Base-by-base conservation (phyloP, 2,797 vertebrate genomes). In the Anableps anableps region DNA sequence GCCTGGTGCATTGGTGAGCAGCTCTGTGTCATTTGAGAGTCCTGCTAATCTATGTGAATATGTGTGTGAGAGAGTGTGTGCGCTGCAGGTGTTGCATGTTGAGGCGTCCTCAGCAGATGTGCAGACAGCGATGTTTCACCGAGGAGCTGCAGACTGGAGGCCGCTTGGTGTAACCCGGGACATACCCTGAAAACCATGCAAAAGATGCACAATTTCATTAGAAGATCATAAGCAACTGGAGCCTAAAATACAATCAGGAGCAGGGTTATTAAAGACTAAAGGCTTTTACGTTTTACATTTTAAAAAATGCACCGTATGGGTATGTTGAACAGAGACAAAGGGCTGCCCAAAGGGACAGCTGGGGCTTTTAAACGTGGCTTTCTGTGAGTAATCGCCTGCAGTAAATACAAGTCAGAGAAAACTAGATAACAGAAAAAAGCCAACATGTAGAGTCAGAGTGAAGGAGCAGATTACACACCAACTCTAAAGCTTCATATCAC, bases 91-190 rank as follows among this genome's bases (percentile, higher is more conserved):
- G 96, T 96, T 96, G 96, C 93, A 95, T 95, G 95, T 96, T 93
- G 94, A 96, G 96, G 94, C 95, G 95, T 96, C 92, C 88, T 62
- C 82, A 88, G 87, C 89, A 92, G 91, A 85, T 93, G 83, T 85
- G 83, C 82, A 80, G 58, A 23, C 1, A 26, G 78, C 71, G 21
- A 66, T 78, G 62, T 83, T 96, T 99, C 98, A 99, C 95, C 98
- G 98, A 85, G 97, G 98, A 89, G 98, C 97, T 84, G 96, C 97
- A 89, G 98, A 97, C 96, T 97, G 98, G 94, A 99, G 97, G 95
- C 97, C 98, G 88, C 97, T 96, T 94, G 98, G 96, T 90, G 97
- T 96, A 94, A 98, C 97, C 89, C 97, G 97, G 93, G 97, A 97
- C 92, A 97, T 96, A 94, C 97, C 97, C 98, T 99, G 95, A 90